Conservation (phyloP, 1,140 invertebrate genomes). For the Coenobita brevimanus region DNA sequence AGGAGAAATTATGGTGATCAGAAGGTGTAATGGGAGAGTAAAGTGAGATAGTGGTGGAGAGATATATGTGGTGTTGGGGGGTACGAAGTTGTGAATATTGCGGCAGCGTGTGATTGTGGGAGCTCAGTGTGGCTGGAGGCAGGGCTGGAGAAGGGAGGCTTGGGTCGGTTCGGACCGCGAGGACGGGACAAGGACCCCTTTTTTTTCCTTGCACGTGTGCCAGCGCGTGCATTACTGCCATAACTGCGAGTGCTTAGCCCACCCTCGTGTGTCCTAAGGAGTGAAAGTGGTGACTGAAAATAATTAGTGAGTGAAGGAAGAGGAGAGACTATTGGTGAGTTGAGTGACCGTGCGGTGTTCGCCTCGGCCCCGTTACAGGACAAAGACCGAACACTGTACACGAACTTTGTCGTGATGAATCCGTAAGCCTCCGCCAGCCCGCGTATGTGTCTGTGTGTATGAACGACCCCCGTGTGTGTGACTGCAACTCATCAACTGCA, state of each 20-base stretch:
- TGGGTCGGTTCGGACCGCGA: slow-evolving; percentile 43
- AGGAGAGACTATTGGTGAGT: slow-evolving; percentile 6
- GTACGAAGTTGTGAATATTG: background rate
- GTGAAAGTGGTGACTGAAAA: background rate
- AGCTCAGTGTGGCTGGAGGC: slow-evolving; percentile 53
- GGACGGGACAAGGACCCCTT: slow-evolving; percentile 61
- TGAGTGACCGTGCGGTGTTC: slow-evolving; percentile 56
- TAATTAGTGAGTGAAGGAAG: background rate
- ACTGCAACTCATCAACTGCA: background rate
- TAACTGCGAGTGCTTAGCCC: slow-evolving; percentile 51
- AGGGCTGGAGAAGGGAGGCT: slow-evolving; percentile 47
- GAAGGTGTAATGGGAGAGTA: too few relatives aligned
- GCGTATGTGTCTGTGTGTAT: slow-evolving; percentile 1
- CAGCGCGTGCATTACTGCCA: slow-evolving; percentile 40
- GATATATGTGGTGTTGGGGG: background rate
- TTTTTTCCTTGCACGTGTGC: slow-evolving; percentile 32
- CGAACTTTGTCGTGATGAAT: background rate
- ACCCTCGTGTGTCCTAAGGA: slow-evolving; percentile 50
- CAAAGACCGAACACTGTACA: slow-evolving; percentile 51
- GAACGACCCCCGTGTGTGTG: background rate
- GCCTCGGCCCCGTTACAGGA: slow-evolving; percentile 53
- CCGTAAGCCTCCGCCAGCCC: background rate
- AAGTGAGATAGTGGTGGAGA: too few relatives aligned
- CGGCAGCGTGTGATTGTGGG: background rate
- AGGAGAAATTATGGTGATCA: too few relatives aligned